phyloP scores from a whole-genome alignment of 2,888 invertebrate species.

The Scelioninae gen. 1 region DNA sequence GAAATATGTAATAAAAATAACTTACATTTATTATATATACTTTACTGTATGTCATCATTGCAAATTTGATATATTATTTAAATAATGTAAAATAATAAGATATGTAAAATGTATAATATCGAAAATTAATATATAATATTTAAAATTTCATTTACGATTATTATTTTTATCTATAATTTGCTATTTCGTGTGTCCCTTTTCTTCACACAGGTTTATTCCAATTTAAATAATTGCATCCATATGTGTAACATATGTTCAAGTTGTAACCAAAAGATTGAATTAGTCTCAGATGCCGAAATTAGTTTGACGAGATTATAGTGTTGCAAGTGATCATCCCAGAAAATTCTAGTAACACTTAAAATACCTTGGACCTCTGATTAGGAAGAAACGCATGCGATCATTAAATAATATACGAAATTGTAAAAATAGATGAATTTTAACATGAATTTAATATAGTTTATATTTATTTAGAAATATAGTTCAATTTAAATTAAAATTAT shows the following conservation, averaged over 20 bases:
- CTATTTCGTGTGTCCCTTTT: conserved; percentile 5
- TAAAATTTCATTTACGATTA: background rate
- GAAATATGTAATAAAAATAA: too few species aligned
- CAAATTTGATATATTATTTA: too few species aligned
- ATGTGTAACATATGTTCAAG: conserved; percentile 40
- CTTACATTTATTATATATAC: too few species aligned
- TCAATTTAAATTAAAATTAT: too few species aligned
- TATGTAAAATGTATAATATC: too few species aligned
- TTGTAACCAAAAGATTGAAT: conserved; percentile 36
- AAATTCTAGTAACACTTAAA: conserved; percentile 14
- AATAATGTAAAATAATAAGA: too few species aligned
- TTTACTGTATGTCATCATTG: too few species aligned
- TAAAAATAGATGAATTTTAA: background rate
- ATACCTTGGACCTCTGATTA: background rate
- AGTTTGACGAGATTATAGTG: conserved; percentile 36
- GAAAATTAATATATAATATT: too few species aligned
- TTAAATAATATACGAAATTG: background rate
- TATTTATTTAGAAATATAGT: too few species aligned
- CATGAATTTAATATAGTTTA: background rate
- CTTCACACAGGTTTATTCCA: conserved; percentile 15
- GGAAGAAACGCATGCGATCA: background rate
- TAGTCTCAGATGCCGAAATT: conserved; percentile 40
- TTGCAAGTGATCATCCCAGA: conserved; percentile 37
- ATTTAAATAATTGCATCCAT: conserved; percentile 52
- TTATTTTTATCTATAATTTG: background rate